These are phyloP conservation scores for Sceloporus undulatus DNA, from an alignment of 2,113 vertebrate species.

Conservation along the genomic window DNA sequence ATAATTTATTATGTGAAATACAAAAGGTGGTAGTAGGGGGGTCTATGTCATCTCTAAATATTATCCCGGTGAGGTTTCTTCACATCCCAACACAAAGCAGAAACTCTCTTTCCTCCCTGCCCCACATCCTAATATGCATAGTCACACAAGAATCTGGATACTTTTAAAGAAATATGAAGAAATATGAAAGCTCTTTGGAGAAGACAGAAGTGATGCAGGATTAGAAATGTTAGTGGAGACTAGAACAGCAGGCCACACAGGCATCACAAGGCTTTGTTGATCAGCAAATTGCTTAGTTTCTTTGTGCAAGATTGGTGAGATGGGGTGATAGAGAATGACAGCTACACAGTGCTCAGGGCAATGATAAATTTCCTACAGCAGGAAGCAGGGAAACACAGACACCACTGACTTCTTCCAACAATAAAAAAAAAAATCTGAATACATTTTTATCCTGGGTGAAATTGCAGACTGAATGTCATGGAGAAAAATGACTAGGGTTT, in stretches of 20 bases:
- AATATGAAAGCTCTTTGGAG: fast-evolving
- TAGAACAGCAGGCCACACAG: not conserved
- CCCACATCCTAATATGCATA: not conserved
- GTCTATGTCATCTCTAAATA: not conserved
- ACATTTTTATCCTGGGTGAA: not conserved
- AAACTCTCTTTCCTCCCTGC: not conserved
- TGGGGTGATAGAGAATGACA: conserved; percentile 52
- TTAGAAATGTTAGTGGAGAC: not conserved
- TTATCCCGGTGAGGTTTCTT: not conserved
- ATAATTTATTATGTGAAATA: not conserved
- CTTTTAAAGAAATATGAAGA: conserved; percentile 8
- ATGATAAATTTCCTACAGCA: conserved; percentile 57
- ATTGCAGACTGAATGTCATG: not conserved
- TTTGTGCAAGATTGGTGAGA: conserved; percentile 31
- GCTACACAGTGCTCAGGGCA: conserved; percentile 51
- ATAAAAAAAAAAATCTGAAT: not conserved
- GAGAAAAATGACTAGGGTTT: conserved; percentile 18
- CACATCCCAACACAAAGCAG: not conserved
- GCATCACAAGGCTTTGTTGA: not conserved
- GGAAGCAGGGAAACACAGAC: not conserved
- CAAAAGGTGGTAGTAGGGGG: too few species aligned
- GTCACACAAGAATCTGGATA: not conserved
- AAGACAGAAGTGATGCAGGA: not conserved
- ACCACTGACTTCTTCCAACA: not conserved
- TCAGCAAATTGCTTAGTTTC: not conserved